These are phyloP conservation scores for Albula goreensis DNA, from an alignment of 2,113 vertebrate species.

Conservation along the genomic window DNA sequence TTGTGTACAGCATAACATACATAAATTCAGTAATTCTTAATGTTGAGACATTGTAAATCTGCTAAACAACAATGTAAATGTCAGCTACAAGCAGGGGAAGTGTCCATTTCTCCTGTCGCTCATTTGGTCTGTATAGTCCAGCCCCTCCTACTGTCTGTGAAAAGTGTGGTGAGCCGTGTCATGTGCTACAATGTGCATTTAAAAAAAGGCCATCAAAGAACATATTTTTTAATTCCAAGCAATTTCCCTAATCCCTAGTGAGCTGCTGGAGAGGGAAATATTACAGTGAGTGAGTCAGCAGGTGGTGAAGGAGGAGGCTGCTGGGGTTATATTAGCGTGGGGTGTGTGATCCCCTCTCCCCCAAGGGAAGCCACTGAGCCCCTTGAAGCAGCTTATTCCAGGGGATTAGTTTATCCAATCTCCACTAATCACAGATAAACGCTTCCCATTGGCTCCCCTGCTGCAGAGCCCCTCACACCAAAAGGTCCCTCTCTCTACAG, in stretches of 20 bases:
- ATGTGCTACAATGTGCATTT: constrained; percentile 66
- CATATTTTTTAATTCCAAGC: constrained; percentile 75
- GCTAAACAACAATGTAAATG: not conserved
- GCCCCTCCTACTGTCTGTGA: constrained; percentile 48
- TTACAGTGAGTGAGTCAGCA: constrained; percentile 65
- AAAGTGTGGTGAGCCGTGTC: constrained; percentile 68
- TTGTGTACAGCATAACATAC: not conserved
- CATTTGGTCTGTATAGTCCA: not conserved
- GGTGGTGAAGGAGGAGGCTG: constrained; percentile 58
- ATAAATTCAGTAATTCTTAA: not conserved
- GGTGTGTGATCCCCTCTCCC: constrained; percentile 51
- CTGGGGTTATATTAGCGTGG: constrained; percentile 37
- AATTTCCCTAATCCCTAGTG: constrained; percentile 77
- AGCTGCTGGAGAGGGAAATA: constrained; percentile 69
- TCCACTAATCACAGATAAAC: constrained; percentile 86
- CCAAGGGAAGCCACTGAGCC: constrained; percentile 70
- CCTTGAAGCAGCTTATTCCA: constrained; percentile 80
- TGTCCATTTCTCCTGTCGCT: not conserved
- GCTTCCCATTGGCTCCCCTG: constrained; percentile 75
- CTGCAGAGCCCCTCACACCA: constrained; percentile 47
- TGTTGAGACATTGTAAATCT: too few species aligned
- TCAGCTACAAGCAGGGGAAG: not conserved
- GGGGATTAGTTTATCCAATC: constrained; percentile 87
- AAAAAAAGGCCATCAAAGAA: constrained; percentile 73
- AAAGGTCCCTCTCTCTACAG: constrained; percentile 39